phyloP scores from a whole-genome alignment of 2,113 vertebrate genomes.

The Nothobranchius furzeri region DNA sequence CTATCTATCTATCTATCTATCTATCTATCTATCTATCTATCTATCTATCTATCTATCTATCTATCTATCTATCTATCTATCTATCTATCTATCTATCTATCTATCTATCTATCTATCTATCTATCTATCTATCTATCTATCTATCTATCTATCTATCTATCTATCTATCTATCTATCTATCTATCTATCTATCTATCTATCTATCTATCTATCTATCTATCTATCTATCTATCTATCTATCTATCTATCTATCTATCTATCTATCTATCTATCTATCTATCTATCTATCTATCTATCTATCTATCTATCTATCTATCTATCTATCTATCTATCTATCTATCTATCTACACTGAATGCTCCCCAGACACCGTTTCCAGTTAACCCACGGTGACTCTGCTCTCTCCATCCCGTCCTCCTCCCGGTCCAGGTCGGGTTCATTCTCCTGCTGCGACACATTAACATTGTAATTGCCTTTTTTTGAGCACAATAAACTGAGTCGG shows the following conservation, averaged over 20 bases:
- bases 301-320: slow-evolving; percentile 4
- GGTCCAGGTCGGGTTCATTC: slow-evolving; percentile 36
- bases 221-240: slow-evolving; percentile 20
- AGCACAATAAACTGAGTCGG: slow-evolving; percentile 64
- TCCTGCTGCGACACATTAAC: slow-evolving; percentile 90
- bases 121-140: too few species aligned
- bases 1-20: too few species aligned
- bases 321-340: slow-evolving; percentile 10
- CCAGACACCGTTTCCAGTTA: slow-evolving; percentile 78
- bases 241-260: slow-evolving; percentile 35
- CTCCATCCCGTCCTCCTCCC: slow-evolving; percentile 53
- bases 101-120: too few species aligned
- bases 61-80: too few species aligned
- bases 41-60: too few species aligned
- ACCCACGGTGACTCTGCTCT: slow-evolving; percentile 79
- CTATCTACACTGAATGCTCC: slow-evolving; percentile 58
- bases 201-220: slow-evolving; percentile 29
- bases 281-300: neutral
- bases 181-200: neutral
- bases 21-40: too few species aligned
- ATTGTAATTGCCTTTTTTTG: slow-evolving; percentile 91
- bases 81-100: too few species aligned
- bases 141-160: too few species aligned
- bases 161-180: too few species aligned
- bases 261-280: slow-evolving; percentile 39